Base-by-base conservation (phyloP, 2,888 invertebrate genomes). In the Heteromurus nitidus region DNA sequence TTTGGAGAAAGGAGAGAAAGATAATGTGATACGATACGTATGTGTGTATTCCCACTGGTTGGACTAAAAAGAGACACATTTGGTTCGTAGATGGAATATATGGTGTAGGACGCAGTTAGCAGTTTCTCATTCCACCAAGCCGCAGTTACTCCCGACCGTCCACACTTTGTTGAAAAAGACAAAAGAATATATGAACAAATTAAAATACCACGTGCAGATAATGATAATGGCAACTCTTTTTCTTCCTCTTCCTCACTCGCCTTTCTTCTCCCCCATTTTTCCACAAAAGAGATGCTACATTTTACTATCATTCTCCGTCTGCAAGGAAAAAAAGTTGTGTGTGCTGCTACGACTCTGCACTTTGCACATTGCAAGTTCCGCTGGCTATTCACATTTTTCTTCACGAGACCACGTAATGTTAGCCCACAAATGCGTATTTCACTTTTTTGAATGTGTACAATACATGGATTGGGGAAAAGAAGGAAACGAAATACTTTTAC, bases 141-240 rank as follows among this genome's bases (percentile, higher is more conserved):
- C 44, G 26, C 67, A 75, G 18, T 68, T 42, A 65, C 31, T 42
- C 20, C 58, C 13, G 20, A n/a, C 62, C 50, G 62, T 69, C 62
- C 53, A 24, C 77, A 77, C 77, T 69, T 77, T 77, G 36, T 62
- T 47, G 50, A 69, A 31, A 64, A 31, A 80, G 74, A 74, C 69
- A 74, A 76, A 82, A 76, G 76, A 72, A 83, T 65, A 76, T 60
- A 77, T 79, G 77, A 75, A 83, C 81, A 85, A 85, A 85, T 85
- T 85, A 85, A 85, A 85, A 85, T 85, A 81, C 84, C 84, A 85
- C 84, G 84, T 85, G 84, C 84, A 80, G 81, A 81, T 85, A 85
- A 85, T 83, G 84, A 85, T 85, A 83, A 85, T 85, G 83, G 81
- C 81, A 83, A 69, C 68, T 80, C 72, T 80, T 73, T n/a, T 64